Conservation (phyloP, 2,888 invertebrate genomes). For the Eubasilissa splendida region DNA sequence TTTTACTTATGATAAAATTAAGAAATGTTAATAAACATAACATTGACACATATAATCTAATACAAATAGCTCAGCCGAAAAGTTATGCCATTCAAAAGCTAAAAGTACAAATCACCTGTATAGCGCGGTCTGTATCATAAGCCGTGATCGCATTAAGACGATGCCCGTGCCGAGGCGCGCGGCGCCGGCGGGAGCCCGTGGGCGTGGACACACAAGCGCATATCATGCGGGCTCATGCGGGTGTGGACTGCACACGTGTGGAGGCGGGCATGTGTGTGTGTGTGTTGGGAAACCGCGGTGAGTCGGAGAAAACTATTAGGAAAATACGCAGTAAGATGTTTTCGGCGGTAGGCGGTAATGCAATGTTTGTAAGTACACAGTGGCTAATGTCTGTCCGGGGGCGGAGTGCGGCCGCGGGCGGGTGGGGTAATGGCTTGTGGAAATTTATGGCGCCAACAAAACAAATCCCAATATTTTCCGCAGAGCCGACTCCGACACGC, state of each 20-base stretch:
- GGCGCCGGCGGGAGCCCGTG: neutral
- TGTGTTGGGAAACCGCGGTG: neutral
- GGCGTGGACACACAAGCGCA: neutral
- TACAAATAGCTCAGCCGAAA: no score
- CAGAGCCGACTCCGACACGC: constrained; percentile 16
- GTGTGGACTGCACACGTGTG: no score
- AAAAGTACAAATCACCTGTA: neutral
- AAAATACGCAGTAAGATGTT: constrained; percentile 1
- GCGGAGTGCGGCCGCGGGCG: constrained; percentile 9
- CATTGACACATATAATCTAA: no score
- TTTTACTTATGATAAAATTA: no score
- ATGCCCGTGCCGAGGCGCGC: neutral
- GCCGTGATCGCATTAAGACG: constrained; percentile 11
- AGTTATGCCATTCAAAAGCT: no score
- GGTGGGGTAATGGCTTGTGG: constrained; percentile 54
- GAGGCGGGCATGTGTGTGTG: neutral
- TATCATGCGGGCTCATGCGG: no score
- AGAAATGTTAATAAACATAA: no score
- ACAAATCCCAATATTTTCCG: constrained; percentile 57
- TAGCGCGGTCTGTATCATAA: neutral
- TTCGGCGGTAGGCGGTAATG: constrained; percentile 32
- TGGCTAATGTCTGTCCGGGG: constrained; percentile 39
- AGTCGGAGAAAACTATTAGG: constrained; percentile 11
- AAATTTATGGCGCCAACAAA: constrained; percentile 58
- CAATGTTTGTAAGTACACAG: constrained; percentile 43